These are phyloP conservation scores for Lichenostomus cassidix DNA, from an alignment of 2,113 vertebrate genomes.

Conservation along the genomic window DNA sequence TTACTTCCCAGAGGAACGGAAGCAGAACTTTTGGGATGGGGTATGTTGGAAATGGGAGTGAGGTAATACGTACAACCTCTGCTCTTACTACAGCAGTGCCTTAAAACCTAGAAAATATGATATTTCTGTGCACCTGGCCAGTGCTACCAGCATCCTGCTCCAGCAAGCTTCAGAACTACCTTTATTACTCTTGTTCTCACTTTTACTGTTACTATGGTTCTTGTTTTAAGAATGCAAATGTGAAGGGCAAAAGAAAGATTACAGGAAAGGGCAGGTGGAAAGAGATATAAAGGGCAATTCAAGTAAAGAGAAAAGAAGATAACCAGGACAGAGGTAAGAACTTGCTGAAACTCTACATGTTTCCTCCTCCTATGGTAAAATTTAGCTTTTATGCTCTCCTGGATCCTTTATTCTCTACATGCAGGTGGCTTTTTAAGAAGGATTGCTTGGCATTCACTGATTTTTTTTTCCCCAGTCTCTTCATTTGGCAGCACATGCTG, in stretches of 20 bases:
- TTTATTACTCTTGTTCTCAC: not conserved
- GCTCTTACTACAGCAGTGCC: not conserved
- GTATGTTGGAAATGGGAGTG: not conserved
- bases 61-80: not conserved
- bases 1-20: not conserved
- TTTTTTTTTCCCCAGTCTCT: not conserved
- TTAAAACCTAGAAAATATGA: not conserved
- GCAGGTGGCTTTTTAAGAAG: constrained; percentile 57
- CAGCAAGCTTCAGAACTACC: not conserved
- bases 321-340: not conserved
- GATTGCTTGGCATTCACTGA: constrained; percentile 28
- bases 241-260: not conserved
- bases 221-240: not conserved
- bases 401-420: not conserved
- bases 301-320: not conserved
- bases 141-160: not conserved
- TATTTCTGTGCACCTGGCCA: not conserved
- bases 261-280: not conserved
- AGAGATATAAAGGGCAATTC: not conserved
- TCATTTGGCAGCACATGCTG: not conserved
- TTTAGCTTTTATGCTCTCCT: not conserved
- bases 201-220: not conserved
- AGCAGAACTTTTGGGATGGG: not conserved
- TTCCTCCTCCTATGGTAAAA: not conserved
- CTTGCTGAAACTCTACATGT: not conserved